These are phyloP conservation scores for Eumerus sabulonum DNA, from an alignment of 2,888 invertebrate species.

Conservation along the genomic window DNA sequence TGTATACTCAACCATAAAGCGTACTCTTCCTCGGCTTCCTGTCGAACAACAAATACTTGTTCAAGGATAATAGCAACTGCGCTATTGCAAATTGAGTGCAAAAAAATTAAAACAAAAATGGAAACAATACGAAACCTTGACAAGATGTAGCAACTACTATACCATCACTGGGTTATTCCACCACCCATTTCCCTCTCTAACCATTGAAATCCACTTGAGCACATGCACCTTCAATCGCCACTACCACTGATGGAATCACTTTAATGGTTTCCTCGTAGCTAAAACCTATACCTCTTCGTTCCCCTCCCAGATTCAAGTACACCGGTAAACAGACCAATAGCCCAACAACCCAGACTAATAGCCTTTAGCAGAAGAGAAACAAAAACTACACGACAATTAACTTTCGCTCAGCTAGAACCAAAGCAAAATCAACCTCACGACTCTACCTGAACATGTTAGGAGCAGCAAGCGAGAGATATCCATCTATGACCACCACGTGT, in stretches of 20 bases:
- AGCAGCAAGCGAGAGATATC: constrained; percentile 45
- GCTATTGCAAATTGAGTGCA: constrained; percentile 15
- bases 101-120: constrained; percentile 2
- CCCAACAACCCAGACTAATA: constrained; percentile 4
- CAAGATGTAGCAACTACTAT: constrained; percentile 16
- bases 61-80: constrained; percentile 44
- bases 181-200: constrained; percentile 13
- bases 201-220: background rate
- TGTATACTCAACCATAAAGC: no score
- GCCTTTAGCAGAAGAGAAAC: background rate
- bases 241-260: constrained; percentile 30
- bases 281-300: background rate
- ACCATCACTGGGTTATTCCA: background rate
- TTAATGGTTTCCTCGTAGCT: constrained; percentile 20
- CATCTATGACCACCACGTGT: constrained; percentile 56
- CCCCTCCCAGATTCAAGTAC: constrained; percentile 28
- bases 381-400: constrained; percentile 56
- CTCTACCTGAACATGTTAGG: constrained; percentile 40
- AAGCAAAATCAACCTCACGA: constrained; percentile 40
- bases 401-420: constrained; percentile 57
- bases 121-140: constrained; percentile 52
- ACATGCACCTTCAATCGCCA: constrained; percentile 14
- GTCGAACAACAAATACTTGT: constrained; percentile 21
- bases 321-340: constrained; percentile 37
- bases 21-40: no score